Conservation (phyloP, 2,797 vertebrate species). For the Tarsius wallacei region DNA sequence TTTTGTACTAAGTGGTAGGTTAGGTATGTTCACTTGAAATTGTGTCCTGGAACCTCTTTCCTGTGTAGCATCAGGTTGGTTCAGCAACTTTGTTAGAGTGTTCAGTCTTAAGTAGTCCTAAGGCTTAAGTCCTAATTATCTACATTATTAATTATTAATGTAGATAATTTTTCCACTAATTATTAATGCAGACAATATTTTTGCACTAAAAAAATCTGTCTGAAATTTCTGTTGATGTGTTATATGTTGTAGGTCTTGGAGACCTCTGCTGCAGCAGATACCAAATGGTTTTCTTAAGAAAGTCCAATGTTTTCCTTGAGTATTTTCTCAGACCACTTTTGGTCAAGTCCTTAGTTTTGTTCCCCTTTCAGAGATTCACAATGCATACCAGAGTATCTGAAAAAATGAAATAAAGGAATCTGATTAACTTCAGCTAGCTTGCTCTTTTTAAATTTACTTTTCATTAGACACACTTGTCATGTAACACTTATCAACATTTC, state of each 20-base stretch:
- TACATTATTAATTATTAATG: neutral
- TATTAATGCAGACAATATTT: neutral
- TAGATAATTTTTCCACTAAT: neutral
- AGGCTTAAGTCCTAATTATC: too few species aligned
- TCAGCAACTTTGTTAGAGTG: accelerated
- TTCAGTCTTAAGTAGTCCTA: neutral
- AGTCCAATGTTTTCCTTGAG: neutral
- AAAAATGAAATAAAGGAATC: neutral
- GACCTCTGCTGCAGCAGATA: neutral
- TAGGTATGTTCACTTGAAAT: neutral
- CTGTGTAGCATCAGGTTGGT: neutral
- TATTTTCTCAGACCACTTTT: neutral
- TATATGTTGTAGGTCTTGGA: neutral
- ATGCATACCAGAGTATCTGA: neutral
- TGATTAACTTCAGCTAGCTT: neutral
- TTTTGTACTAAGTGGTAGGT: neutral
- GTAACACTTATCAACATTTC: neutral
- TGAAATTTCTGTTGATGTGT: neutral
- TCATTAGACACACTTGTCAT: neutral
- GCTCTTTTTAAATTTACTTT: neutral
- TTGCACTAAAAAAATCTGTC: neutral
- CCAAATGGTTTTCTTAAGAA: neutral
- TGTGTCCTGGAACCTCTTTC: neutral
- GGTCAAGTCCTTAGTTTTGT: neutral
- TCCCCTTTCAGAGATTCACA: neutral